Percentiles rank a stretch among this genome's conserved stretches.
Evolutionary conservation across 2,113 vertebrate species (phyloP).

Genomic region (Plestiodon gilberti): DNA sequence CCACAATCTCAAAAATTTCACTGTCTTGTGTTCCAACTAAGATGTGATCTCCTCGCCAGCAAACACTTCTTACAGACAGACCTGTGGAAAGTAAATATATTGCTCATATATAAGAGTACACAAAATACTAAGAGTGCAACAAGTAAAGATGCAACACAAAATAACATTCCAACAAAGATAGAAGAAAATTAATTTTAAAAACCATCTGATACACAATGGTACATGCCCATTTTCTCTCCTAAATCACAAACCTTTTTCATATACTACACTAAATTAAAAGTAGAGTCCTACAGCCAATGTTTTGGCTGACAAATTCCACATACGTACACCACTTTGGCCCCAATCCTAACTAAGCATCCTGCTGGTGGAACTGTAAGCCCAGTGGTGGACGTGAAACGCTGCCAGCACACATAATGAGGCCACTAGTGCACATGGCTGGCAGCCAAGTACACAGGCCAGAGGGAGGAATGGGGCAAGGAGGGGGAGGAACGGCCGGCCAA

Average conservation of each 20-base stretch:
- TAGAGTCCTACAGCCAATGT: not conserved
- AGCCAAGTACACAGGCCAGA: too few species aligned
- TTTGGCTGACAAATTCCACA: not conserved
- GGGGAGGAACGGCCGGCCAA: too few species aligned
- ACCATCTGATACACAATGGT: not conserved
- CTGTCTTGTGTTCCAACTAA: conserved; percentile 97
- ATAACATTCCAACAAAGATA: not conserved
- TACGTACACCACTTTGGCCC: too few species aligned
- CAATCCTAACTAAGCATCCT: not conserved
- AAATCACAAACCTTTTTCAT: not conserved
- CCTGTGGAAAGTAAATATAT: conserved; percentile 74
- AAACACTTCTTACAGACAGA: conserved; percentile 96
- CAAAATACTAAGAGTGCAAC: conserved; percentile 5
- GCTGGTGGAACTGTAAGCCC: too few species aligned
- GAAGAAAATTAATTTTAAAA: conserved; percentile 15
- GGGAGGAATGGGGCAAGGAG: too few species aligned
- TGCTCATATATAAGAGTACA: not conserved
- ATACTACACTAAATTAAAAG: not conserved
- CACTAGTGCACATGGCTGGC: too few species aligned
- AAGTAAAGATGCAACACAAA: conserved; percentile 10
- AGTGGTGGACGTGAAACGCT: too few species aligned
- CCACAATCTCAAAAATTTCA: conserved; percentile 98
- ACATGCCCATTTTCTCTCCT: not conserved
- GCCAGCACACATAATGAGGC: too few species aligned
- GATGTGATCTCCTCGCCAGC: conserved; percentile 97